Conservation (phyloP, 2,888 invertebrate species). For the Linyphia triangularis region DNA sequence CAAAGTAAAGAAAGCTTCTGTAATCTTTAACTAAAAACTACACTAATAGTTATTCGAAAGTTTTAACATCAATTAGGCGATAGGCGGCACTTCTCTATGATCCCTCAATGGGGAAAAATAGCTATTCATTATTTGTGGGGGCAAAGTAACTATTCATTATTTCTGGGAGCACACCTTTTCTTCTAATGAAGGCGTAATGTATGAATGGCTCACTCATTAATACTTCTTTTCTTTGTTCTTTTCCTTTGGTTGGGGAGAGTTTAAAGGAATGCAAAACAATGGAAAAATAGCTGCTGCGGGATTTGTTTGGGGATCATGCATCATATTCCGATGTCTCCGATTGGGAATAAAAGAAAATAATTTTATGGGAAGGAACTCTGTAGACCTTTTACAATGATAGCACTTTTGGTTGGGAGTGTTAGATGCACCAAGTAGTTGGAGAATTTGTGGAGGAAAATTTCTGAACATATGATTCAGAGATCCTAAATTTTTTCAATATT, state of each 20-base stretch:
- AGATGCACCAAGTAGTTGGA: no score
- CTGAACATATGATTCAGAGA: no score
- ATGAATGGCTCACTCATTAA: constrained; percentile 61
- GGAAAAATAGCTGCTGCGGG: constrained; percentile 40
- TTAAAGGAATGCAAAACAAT: constrained; percentile 68
- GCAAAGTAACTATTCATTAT: constrained; percentile 57
- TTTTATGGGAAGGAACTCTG: not conserved
- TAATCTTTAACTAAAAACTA: no score
- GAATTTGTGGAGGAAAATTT: no score
- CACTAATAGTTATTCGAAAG: constrained; percentile 65
- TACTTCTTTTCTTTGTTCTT: constrained; percentile 59
- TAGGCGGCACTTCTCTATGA: not conserved
- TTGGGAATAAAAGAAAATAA: constrained; percentile 16
- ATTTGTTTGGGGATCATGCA: constrained; percentile 57
- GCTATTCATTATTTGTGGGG: constrained; percentile 59
- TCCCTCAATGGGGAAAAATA: not conserved
- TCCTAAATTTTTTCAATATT: no score
- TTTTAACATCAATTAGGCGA: constrained; percentile 60
- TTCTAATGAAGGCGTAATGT: constrained; percentile 66
- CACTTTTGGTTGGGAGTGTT: not conserved
- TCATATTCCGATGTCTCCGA: constrained; percentile 28
- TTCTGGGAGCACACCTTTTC: constrained; percentile 60
- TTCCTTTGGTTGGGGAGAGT: constrained; percentile 26
- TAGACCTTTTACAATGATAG: constrained; percentile 1
- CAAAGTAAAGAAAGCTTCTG: no score